Base-by-base conservation (phyloP, 2,888 invertebrate genomes). In the Heterodera filipjevi region DNA sequence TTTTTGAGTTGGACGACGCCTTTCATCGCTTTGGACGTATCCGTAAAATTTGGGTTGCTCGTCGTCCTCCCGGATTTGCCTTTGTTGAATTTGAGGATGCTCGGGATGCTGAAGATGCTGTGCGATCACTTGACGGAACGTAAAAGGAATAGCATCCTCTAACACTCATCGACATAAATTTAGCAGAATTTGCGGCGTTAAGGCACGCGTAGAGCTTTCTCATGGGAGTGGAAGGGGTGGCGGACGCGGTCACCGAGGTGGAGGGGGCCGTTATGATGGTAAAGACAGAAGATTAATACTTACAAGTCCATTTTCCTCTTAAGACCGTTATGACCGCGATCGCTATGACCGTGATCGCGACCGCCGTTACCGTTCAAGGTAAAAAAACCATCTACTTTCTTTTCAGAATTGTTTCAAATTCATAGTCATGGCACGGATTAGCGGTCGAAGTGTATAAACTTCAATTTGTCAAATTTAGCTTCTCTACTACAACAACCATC, bases 41-140 rank as follows among this genome's bases (percentile, higher is more conserved):
- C 82, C 92, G 94, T 85, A 95, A 95, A 90, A 95, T 95, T 72
- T 95, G 95, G 95, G 95, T 96, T 76, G 95, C 95, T 0, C 92
- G 95, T 87, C 95, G 95, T 89, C 95, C 95, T 66, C 95, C 95
- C 8, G 95, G 91, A 0, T 91, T 90, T 87, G 90, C 90, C 32
- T 91, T 91, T 84, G 89, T 90, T 10, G 90, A 90, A 80, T 91
- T 89, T 86, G 90, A 90, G 81, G 95, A 95, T 88, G 93, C 93
- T n/a, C 91, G 95, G 81, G 95, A 95, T 87, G 90, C 90, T 44
- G 90, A 90, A 80, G 90, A 90, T 85, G 90, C 91, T 10, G 90
- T 90, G 2, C 87, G 89, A 79, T 89, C 88, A 22, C 82, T 90
- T 64, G 91, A 91, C 87, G 90, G 90, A 64, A 32, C 66, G 81